Conservation (phyloP, 1,140 invertebrate species). For the Hyles vespertilio region DNA sequence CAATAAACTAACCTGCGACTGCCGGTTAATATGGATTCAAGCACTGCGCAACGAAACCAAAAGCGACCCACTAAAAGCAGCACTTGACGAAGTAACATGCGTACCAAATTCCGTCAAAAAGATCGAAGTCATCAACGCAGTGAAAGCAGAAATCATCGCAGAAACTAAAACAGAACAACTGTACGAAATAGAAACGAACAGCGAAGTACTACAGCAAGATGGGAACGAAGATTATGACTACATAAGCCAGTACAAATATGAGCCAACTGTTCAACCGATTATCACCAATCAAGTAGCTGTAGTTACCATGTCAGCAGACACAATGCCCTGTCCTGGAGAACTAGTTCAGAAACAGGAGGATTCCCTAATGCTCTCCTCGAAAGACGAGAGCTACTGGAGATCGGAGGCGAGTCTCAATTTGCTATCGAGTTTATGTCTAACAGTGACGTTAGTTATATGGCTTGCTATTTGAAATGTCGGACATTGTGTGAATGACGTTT, state of each 20-base stretch:
- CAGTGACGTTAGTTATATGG: conserved; percentile 31
- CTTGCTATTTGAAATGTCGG: background rate
- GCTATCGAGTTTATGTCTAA: conserved; percentile 34
- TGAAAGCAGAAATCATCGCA: conserved; percentile 13
- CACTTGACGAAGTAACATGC: conserved; percentile 59
- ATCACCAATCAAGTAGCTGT: conserved; percentile 41
- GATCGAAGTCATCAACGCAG: conserved; percentile 17
- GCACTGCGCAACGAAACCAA: conserved; percentile 83
- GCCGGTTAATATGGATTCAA: conserved; percentile 85
- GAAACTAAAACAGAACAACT: conserved; percentile 31
- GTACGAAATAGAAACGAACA: conserved; percentile 37
- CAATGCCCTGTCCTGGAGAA: conserved; percentile 45
- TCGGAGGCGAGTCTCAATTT: conserved; percentile 37
- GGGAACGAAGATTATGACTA: conserved; percentile 39
- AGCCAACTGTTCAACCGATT: conserved; percentile 37
- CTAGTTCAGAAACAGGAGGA: conserved; percentile 53
- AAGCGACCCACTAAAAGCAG: conserved; percentile 74
- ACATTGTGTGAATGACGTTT: background rate
- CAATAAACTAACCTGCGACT: conserved; percentile 86
- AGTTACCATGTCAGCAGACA: conserved; percentile 44
- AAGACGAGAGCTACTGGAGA: conserved; percentile 60
- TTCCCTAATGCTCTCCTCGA: conserved; percentile 62
- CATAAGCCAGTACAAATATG: conserved; percentile 37
- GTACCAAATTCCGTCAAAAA: conserved; percentile 22
- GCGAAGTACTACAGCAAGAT: conserved; percentile 42